Evolutionary conservation across 2,113 vertebrate genomes (phyloP).

Genomic region (Sterna hirundo): DNA sequence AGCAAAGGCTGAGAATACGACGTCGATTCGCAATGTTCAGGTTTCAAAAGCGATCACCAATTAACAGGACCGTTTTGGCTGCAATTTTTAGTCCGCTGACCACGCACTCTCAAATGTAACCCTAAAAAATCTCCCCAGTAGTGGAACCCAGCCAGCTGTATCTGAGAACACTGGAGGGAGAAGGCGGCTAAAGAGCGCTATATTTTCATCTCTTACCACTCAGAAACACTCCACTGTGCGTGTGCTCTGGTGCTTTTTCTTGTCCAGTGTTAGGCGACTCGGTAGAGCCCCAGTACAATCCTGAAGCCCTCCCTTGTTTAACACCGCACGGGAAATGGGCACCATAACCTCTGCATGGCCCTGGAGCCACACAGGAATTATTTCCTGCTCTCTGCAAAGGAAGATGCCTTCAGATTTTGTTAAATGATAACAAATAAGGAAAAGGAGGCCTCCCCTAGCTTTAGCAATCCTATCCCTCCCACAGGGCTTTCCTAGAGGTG

Average conservation of each 20-base stretch:
- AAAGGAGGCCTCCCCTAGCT: slow-evolving; percentile 7
- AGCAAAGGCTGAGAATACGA: neutral
- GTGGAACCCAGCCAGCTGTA: neutral
- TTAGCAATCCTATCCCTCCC: slow-evolving; percentile 45
- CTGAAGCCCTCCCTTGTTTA: neutral
- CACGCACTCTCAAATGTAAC: neutral
- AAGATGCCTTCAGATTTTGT: slow-evolving; percentile 53
- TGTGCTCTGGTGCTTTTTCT: neutral
- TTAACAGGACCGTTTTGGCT: neutral
- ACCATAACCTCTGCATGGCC: slow-evolving; percentile 2
- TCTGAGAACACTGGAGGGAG: neutral
- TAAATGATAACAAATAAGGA: slow-evolving; percentile 50
- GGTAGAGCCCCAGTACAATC: neutral
- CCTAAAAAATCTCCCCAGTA: neutral
- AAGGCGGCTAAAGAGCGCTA: neutral
- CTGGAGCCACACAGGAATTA: neutral
- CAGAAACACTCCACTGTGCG: neutral
- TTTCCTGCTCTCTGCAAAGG: slow-evolving; percentile 38
- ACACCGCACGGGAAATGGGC: slow-evolving; percentile 8
- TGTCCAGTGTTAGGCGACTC: neutral
- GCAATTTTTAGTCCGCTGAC: neutral
- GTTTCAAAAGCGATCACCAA: neutral
- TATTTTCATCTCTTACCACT: neutral
- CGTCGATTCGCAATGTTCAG: neutral
- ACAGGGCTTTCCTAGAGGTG: slow-evolving; percentile 7